These are phyloP conservation scores for Actenoides hombroni DNA, from an alignment of 2,113 vertebrate genomes.

Conservation along the genomic window DNA sequence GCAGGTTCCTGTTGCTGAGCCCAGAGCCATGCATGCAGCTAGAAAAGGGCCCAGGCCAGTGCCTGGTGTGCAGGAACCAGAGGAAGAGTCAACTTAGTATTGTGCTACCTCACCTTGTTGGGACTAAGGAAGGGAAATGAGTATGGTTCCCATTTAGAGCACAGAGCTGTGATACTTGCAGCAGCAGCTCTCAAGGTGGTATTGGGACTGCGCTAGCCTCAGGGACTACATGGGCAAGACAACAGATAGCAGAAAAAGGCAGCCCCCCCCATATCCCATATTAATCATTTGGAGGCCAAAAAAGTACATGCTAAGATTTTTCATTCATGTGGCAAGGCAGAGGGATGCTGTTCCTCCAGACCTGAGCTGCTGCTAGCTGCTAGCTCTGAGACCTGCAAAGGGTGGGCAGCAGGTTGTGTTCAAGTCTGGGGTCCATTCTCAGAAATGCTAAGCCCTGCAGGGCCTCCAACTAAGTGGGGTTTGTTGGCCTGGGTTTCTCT, in stretches of 20 bases:
- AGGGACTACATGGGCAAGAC: neutral
- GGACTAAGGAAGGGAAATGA: neutral
- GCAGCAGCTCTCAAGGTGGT: neutral
- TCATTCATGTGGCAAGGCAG: neutral
- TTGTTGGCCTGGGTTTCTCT: neutral
- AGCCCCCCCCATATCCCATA: rapidly evolving
- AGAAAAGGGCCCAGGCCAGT: neutral
- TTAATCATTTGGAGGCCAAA: neutral
- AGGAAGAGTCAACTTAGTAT: neutral
- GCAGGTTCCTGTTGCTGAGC: neutral
- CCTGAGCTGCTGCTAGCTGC: neutral
- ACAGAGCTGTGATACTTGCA: neutral
- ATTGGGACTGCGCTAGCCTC: neutral
- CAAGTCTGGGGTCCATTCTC: neutral
- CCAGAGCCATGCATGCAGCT: rapidly evolving
- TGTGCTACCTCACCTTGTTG: neutral
- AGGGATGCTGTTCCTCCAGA: neutral
- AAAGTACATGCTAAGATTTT: neutral
- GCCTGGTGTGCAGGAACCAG: neutral
- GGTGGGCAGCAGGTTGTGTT: neutral
- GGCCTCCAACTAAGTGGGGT: neutral
- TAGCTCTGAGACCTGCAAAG: neutral
- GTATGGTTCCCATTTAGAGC: neutral
- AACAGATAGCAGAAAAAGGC: neutral
- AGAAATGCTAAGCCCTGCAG: neutral